Evolutionary conservation across 2,797 vertebrate species (phyloP).

Genomic region (Hapalemur alaotrensis): DNA sequence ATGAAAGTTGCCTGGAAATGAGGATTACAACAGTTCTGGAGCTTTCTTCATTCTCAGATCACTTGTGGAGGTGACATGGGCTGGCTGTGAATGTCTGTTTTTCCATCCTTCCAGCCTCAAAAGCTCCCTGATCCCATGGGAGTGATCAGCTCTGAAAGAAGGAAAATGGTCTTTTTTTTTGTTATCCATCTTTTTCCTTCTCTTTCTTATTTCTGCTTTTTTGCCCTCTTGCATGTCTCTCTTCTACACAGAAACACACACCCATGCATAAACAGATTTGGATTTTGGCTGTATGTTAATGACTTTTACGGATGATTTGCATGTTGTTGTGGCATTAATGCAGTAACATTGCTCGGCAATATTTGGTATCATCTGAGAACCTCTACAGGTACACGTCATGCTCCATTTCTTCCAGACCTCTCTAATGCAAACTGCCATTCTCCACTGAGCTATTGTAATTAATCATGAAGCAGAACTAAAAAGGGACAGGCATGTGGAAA

Average conservation of each 20-base stretch:
- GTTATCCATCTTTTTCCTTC: background rate
- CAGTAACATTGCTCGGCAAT: background rate
- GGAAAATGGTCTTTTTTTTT: background rate
- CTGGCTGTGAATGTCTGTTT: background rate
- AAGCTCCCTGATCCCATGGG: background rate
- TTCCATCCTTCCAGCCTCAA: background rate
- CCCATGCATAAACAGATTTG: background rate
- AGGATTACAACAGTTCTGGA: background rate
- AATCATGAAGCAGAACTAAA: background rate
- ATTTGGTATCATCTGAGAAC: background rate
- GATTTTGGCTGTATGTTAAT: background rate
- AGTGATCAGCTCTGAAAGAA: background rate
- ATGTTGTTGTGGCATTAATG: background rate
- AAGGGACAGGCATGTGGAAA: background rate
- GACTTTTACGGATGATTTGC: background rate
- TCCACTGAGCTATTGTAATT: background rate
- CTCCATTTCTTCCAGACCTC: background rate
- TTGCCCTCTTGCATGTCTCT: background rate
- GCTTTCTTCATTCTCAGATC: background rate
- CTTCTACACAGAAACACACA: background rate
- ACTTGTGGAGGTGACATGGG: background rate
- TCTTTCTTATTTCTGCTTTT: background rate
- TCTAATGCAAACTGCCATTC: background rate
- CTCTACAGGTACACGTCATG: background rate
- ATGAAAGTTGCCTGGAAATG: background rate